Base-by-base conservation (phyloP, 2,797 vertebrate genomes). In the Petrocephalus sullivani region DNA sequence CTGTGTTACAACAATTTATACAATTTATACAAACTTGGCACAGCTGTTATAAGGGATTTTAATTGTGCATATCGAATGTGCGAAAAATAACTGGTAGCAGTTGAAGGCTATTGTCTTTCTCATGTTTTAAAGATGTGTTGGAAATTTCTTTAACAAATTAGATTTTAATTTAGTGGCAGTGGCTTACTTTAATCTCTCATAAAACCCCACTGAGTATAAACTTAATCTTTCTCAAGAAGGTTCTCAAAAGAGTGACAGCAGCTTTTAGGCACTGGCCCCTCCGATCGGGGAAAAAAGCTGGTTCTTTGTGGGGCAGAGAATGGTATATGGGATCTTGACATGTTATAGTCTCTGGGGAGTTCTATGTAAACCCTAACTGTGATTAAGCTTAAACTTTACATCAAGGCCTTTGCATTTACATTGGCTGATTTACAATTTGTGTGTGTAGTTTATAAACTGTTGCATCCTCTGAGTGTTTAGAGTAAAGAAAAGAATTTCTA, bases 61-160 rank as follows among this genome's bases (percentile, higher is more conserved):
- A 28, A 57, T 58, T 85, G 19, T 85, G 53, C 54, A 85, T 19
- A 23, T 8, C n/a, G 51, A 53, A 54, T 54, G n/a, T 84, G 81
- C n/a, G 23, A 84, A 8, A 28, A 84, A 84, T 54, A 58, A 57
- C 83, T 57, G 28, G 58, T 85, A 19, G 23, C 4, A 37, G n/a
- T 64, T 19, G 1, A 82, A 54, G 58, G 57, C 16, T 67, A 85
- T 71, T 67, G 87, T 87, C 64, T 64, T 83, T 78, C 33, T 67
- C 49, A 46, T 60, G 85, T 88, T 89, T 88, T 23, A 64, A 89
- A 84, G 16, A 61, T 60, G 85, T 19, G 87, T 92, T 33, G 82
- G 87, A 90, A 91, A 89, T 92, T 93, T 93, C 91, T 87, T 91
- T 92, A 90, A 87, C 92, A 94, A 94, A 95, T 95, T 94, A 94